Conservation (phyloP, 2,113 vertebrate species). For the Gnathonemus longibarbis region DNA sequence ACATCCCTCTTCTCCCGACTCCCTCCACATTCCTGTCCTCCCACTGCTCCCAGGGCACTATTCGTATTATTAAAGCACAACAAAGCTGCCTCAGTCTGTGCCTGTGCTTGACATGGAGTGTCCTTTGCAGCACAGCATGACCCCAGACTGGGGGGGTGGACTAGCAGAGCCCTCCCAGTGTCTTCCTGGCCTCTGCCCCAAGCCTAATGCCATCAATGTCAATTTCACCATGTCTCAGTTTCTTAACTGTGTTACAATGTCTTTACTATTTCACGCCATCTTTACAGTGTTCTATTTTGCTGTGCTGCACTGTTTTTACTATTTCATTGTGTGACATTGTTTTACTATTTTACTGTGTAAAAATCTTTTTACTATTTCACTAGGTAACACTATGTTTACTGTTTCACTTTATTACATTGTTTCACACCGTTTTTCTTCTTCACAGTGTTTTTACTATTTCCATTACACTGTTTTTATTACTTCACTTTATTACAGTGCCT, state of each 20-base stretch:
- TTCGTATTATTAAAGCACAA: constrained; percentile 23
- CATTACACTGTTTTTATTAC: background rate
- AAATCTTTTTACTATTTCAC: background rate
- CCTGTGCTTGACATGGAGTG: background rate
- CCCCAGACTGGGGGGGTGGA: background rate
- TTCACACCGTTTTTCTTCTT: background rate
- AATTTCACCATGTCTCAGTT: background rate
- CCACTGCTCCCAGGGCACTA: constrained; percentile 19
- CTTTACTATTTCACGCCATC: background rate
- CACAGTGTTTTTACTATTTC: background rate
- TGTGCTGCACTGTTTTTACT: background rate
- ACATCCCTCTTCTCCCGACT: constrained; percentile 11
- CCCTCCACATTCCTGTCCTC: constrained; percentile 10
- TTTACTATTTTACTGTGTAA: background rate
- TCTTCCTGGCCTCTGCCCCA: background rate
- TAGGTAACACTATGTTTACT: background rate
- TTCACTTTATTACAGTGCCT: background rate
- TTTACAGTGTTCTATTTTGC: no score
- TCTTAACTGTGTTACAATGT: background rate
- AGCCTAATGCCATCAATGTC: background rate
- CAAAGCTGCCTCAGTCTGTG: background rate
- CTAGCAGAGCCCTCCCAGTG: background rate
- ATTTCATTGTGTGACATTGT: background rate
- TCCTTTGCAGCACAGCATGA: background rate
- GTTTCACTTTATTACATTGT: background rate